Base-by-base conservation (phyloP, 2,113 vertebrate species). In the Tylochromis polylepis region DNA sequence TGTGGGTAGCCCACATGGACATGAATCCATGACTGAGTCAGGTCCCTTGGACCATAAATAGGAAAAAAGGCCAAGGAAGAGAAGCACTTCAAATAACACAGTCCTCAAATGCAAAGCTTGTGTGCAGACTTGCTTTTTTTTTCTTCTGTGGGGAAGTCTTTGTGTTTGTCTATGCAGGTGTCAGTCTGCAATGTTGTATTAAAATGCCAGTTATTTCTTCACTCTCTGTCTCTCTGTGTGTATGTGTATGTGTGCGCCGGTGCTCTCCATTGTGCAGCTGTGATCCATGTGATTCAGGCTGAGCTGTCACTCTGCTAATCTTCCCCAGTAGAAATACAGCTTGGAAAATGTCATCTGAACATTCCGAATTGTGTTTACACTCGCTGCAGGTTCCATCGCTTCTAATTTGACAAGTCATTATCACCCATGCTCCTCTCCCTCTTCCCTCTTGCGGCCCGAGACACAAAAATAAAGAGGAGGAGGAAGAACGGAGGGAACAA, bases 391-490 rank as follows among this genome's bases (percentile, higher is more conserved):
- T 95, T 94, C 93, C 94, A 94, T 94, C 92, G 88, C 92, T 94
- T 92, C 94, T 96, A 96, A 96, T 96, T 96, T 96, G 94, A 96
- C 95, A 95, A 94, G 94, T 95, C 94, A 95, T 96, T 96, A 95
- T 95, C 94, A 96, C 93, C 91, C 87, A 62, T 89, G 93, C 91
- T 94, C 86, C 85, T 90, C 92, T 90, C 84, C 79, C 78, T 82
- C 83, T 91, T 88, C 79, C 81, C 91, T 92, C 92, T 89, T n/a
- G 87, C 41, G 77, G 88, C 85, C 91, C 12, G 38, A 91, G 91
- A 92, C 85, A 86, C 87, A 89, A 89, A 87, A 86, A 91, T 82
- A 89, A 87, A 79, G 84, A 85, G 65, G 79, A 88, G 60, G 85
- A 72, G 72, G 58, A 72, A 79, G 87, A 85, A 86, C 22, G 80